Evolutionary conservation across 2,113 vertebrate genomes (phyloP).

Genomic region (Chrysemys picta): DNA sequence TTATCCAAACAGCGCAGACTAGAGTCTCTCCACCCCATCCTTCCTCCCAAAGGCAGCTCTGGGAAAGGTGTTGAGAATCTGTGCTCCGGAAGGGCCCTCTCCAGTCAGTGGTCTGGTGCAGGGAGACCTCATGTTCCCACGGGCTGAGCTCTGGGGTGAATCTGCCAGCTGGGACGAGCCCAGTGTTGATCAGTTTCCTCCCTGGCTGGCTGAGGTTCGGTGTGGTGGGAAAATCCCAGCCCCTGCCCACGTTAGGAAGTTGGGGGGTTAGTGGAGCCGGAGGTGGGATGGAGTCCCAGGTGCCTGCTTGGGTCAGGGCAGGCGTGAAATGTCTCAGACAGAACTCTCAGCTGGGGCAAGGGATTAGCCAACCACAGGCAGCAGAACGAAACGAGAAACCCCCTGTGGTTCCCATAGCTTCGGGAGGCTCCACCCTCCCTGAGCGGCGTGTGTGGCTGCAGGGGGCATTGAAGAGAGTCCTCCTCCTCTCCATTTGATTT

Average conservation of each 20-base stretch:
- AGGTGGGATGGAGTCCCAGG: background rate
- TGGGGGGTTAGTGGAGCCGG: background rate
- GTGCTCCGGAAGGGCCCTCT: background rate
- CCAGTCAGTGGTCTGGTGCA: background rate
- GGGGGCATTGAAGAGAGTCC: background rate
- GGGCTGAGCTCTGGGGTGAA: too few species aligned
- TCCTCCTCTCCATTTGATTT: background rate
- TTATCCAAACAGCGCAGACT: too few species aligned
- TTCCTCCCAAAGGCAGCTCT: too few species aligned
- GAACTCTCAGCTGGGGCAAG: background rate
- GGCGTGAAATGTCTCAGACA: background rate
- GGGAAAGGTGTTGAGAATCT: too few species aligned
- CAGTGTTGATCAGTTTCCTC: background rate
- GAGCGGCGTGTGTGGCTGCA: too few species aligned
- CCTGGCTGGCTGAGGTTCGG: background rate
- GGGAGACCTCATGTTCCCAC: background rate
- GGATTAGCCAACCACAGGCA: background rate
- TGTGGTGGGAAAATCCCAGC: background rate
- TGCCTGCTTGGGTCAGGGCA: background rate
- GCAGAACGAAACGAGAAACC: background rate
- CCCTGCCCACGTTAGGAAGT: background rate
- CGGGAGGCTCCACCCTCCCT: background rate
- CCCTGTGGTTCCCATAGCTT: background rate
- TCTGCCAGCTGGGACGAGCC: background rate
- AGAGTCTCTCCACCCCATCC: too few species aligned